A percentile compares a stretch with the other conserved stretches of the same genome.
phyloP scores from a whole-genome alignment of 2,888 invertebrate genomes.

The Cotesia congregata region DNA sequence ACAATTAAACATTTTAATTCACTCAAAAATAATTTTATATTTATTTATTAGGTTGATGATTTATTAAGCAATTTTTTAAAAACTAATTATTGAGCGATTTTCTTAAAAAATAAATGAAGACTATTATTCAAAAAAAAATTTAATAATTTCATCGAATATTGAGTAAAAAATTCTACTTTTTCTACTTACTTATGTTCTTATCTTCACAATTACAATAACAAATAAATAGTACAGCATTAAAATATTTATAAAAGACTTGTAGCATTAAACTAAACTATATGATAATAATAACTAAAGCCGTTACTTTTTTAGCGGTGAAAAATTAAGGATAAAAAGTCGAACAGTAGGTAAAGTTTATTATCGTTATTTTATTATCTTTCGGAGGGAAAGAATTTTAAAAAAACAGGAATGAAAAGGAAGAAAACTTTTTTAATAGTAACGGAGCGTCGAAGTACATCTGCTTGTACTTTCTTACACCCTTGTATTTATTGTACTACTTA shows the following conservation, averaged over 20 bases:
- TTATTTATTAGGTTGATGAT: no score
- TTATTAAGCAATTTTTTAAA: no score
- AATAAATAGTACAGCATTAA: no score
- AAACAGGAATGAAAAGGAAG: background rate
- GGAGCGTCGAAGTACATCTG: background rate
- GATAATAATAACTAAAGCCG: background rate
- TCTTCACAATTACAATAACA: no score
- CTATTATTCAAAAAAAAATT: no score
- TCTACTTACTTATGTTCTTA: no score
- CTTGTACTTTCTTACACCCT: background rate
- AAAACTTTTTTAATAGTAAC: background rate
- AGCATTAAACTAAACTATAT: background rate
- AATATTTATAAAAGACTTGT: background rate
- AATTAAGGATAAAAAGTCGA: background rate
- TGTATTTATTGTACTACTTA: slow-evolving; percentile 41
- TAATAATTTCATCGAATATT: no score
- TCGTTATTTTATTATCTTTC: background rate
- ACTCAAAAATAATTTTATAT: no score
- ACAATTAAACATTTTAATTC: no score
- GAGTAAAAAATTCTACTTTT: no score
- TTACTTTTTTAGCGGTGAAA: background rate
- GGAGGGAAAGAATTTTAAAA: background rate
- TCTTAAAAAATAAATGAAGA: no score
- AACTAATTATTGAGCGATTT: no score
- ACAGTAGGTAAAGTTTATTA: slow-evolving; percentile 1